A percentile compares a stretch with the other conserved stretches of the same genome.
Conservation (phyloP, 2,113 vertebrate species). For the Pelecanus crispus region DNA sequence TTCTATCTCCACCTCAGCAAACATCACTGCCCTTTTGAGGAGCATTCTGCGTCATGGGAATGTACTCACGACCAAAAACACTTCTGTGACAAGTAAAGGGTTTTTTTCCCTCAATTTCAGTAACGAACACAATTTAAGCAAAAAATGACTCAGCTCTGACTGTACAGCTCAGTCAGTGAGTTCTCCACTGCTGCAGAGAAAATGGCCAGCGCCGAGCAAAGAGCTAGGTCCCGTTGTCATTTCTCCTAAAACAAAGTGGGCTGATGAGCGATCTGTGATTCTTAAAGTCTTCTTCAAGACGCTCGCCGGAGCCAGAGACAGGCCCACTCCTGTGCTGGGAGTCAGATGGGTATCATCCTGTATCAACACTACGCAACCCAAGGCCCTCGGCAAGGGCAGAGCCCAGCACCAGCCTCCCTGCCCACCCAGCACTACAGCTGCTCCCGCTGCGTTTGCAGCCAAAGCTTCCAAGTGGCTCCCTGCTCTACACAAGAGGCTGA, state of each 20-base stretch:
- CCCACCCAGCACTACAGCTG: not conserved
- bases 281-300: not conserved
- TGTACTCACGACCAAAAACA: not conserved
- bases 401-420: not conserved
- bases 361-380: not conserved
- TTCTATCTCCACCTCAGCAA: not conserved
- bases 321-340: rapidly evolving
- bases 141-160: slow-evolving; percentile 2
- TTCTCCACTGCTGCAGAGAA: not conserved
- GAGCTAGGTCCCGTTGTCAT: not conserved
- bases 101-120: not conserved
- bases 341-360: not conserved
- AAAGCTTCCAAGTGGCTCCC: not conserved
- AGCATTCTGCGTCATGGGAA: not conserved
- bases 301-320: not conserved
- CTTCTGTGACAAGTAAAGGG: not conserved
- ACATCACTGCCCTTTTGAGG: not conserved
- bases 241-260: not conserved
- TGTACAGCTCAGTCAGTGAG: not conserved
- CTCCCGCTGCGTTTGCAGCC: rapidly evolving
- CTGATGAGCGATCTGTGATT: rapidly evolving
- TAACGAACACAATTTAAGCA: not conserved
- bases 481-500: not conserved
- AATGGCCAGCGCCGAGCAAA: rapidly evolving
- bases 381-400: not conserved